Percentiles rank a stretch among this genome's conserved stretches.
Conservation (phyloP, 2,888 invertebrate genomes). For the Agapostemon virescens region DNA sequence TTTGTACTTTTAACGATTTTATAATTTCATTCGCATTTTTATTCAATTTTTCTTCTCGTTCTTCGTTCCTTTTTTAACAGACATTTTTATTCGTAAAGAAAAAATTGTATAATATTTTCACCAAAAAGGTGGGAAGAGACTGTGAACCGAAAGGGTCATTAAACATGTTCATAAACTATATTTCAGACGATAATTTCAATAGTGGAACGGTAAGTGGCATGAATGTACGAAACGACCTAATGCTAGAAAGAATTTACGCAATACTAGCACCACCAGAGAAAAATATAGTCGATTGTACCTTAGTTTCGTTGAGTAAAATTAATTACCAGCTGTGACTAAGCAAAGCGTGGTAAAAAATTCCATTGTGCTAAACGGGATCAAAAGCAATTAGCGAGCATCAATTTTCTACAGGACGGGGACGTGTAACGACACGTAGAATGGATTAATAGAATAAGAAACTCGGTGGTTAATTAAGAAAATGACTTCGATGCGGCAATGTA, state of each 20-base stretch:
- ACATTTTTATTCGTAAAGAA: too few relatives aligned
- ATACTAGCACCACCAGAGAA: background rate
- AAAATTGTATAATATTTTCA: too few relatives aligned
- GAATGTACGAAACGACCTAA: too few relatives aligned
- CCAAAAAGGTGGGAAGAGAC: too few relatives aligned
- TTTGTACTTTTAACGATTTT: too few relatives aligned
- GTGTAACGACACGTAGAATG: constrained; percentile 12
- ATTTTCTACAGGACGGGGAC: background rate
- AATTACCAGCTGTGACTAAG: constrained; percentile 41
- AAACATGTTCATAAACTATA: too few relatives aligned
- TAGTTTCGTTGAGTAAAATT: background rate
- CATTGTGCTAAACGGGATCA: constrained; percentile 11
- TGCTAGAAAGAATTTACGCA: background rate
- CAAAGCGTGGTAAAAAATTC: background rate
- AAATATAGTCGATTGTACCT: background rate
- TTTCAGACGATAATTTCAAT: too few relatives aligned
- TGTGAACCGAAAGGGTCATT: too few relatives aligned
- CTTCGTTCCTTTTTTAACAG: too few relatives aligned
- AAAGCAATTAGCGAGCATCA: constrained; percentile 11
- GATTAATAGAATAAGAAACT: constrained; percentile 22
- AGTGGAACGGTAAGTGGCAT: too few relatives aligned
- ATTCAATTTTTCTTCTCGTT: too few relatives aligned
- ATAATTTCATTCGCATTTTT: too few relatives aligned
- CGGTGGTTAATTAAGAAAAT: constrained; percentile 56
- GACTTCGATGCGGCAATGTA: constrained; percentile 40